Base-by-base conservation (phyloP, 92 coral and sea anemone genomes). In the Meandrina meandrites region DNA sequence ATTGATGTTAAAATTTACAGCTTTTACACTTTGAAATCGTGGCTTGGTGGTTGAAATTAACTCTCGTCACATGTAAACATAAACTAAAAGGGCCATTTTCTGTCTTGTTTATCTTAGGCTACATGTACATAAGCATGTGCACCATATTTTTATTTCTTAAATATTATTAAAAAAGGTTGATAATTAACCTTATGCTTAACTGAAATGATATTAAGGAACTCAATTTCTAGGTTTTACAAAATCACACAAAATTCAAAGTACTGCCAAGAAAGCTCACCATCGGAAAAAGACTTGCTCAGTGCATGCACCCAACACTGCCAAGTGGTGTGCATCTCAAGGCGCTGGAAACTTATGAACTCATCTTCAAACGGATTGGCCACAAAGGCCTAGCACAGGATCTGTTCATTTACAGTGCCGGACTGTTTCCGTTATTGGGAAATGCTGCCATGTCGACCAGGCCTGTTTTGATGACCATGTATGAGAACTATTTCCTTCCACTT, bases 401-500 rank as follows among this genome's bases (percentile, higher is more conserved):
- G 76, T 94, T 96, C 79, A 91, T 95, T 21, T 96, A 96, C 75
- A 93, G 98, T 54, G 96, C 95, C 31, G 98, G 98, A 19, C 86
- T 96, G 51, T 96, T 96, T 70, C 98, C 98, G 0, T 70, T 96
- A 72, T 90, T 96, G 81, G 96, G 98, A 74, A 96, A 96, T 81
- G 93, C 98, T 3, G 98, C 98, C 1, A 96, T 96, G 98, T 94
- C 98, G 5, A 95, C 96, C 19, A 94, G 91, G 86, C 98, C 98
- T 24, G 94, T 91, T 15, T 51, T 96, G 81, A 93, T 96, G 94
- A 91, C 85, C 47, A 88, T 93, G 79, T 96, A 96, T 75, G 98
- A 96, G 78, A 93, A 93, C 54, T 92, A 88, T 78, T 96, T 91
- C 58, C 87, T 94, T 68, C 93, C 98, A 18, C 91, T 96, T 47